These are phyloP conservation scores for Papilio polytes DNA, from an alignment of 1,140 invertebrate species.

Conservation along the genomic window DNA sequence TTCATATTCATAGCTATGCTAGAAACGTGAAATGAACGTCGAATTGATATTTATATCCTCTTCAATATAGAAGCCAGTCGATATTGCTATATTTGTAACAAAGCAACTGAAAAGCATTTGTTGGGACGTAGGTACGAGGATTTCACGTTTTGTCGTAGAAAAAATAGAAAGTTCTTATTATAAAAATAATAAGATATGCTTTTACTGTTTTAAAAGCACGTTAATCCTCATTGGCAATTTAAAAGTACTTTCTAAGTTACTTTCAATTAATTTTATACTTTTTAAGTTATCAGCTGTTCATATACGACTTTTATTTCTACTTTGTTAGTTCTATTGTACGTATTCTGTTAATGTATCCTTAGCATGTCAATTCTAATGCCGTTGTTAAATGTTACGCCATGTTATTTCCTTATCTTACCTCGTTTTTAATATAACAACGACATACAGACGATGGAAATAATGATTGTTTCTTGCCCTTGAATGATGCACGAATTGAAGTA, in stretches of 20 bases:
- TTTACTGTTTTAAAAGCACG: no score
- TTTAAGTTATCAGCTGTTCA: neutral
- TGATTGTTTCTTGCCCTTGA: slow-evolving; percentile 11
- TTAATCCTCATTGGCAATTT: no score
- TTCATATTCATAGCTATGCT: neutral
- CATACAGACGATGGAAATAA: neutral
- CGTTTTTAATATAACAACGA: neutral
- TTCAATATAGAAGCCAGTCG: neutral
- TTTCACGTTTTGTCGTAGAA: neutral
- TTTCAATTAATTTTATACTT: no score
- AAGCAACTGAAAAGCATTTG: neutral
- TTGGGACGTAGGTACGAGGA: neutral
- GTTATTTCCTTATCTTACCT: slow-evolving; percentile 6
- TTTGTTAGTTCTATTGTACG: neutral
- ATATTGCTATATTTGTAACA: slow-evolving; percentile 1
- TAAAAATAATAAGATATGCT: no score
- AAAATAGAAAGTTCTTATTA: no score
- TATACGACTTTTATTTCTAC: neutral
- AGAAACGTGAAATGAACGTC: neutral
- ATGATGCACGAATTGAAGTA: slow-evolving; percentile 3
- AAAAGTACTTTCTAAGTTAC: no score
- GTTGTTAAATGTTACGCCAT: slow-evolving; percentile 5
- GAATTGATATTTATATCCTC: slow-evolving; percentile 8
- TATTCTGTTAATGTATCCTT: neutral
- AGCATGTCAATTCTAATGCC: neutral